phyloP scores from a whole-genome alignment of 2,797 vertebrate species.

The Takifugu rubripes region DNA sequence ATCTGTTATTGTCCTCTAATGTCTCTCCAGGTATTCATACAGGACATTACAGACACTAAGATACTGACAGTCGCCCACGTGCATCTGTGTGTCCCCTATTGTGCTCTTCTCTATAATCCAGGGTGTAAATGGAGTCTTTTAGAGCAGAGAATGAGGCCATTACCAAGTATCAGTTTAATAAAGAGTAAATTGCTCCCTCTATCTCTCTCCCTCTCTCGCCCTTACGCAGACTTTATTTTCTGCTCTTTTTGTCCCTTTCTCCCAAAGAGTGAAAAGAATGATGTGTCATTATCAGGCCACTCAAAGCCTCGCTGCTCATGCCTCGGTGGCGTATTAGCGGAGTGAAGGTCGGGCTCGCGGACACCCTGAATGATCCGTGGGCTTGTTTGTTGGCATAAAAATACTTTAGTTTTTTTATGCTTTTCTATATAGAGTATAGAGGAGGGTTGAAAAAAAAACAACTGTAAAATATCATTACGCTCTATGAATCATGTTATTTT shows the following conservation, averaged over 20 bases:
- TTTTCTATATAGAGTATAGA: slow-evolving; percentile 2
- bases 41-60: slow-evolving; percentile 53
- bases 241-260: slow-evolving; percentile 21
- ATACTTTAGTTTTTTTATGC: slow-evolving; percentile 34
- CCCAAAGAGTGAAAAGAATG: slow-evolving; percentile 61
- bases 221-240: slow-evolving; percentile 45
- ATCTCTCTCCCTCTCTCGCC: slow-evolving; percentile 36
- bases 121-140: slow-evolving; percentile 82
- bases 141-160: slow-evolving; percentile 83
- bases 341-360: slow-evolving; percentile 34
- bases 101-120: slow-evolving; percentile 69
- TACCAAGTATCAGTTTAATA: slow-evolving; percentile 83
- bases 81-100: slow-evolving; percentile 57
- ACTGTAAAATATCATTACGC: background rate
- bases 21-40: slow-evolving; percentile 67
- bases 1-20: slow-evolving; percentile 50
- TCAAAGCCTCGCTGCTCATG: slow-evolving; percentile 47
- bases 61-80: slow-evolving; percentile 53
- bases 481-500: too few relatives aligned
- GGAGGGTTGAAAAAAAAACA: background rate
- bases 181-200: slow-evolving; percentile 71
- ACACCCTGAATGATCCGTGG: slow-evolving; percentile 22
- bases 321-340: slow-evolving; percentile 39
- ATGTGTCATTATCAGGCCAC: slow-evolving; percentile 65
- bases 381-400: slow-evolving; percentile 26